Evolutionary conservation across 1,140 invertebrate genomes (phyloP).

Genomic region (Nomia melanderi): DNA sequence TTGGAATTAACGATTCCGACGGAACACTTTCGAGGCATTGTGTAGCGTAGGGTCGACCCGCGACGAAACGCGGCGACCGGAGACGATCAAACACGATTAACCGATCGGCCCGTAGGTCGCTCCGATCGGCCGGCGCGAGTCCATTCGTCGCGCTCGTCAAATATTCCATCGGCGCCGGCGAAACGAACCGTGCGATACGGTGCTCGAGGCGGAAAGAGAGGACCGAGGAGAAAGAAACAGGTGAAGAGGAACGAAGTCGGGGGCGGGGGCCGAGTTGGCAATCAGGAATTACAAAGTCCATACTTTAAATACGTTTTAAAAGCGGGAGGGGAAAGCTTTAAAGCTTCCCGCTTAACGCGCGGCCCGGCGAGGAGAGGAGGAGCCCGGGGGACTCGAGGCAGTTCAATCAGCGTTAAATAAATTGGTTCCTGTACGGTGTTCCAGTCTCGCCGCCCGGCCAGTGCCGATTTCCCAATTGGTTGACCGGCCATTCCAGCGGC

Average conservation of each 20-base stretch:
- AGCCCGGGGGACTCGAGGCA: background rate
- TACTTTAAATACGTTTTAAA: constrained; percentile 30
- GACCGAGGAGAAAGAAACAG: background rate
- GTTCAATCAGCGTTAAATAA: constrained; percentile 42
- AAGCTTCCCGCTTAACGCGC: background rate
- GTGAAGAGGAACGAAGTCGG: too few relatives aligned
- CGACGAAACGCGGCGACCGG: background rate
- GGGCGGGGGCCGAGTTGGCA: background rate
- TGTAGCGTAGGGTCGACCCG: too few relatives aligned
- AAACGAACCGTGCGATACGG: constrained; percentile 23
- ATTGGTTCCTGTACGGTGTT: constrained; percentile 45
- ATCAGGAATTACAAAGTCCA: constrained; percentile 14
- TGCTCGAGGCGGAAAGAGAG: background rate
- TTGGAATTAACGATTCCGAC: too few relatives aligned
- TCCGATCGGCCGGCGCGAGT: background rate
- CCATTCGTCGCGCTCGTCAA: background rate
- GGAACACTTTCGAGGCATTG: too few relatives aligned
- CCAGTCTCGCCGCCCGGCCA: constrained; percentile 80
- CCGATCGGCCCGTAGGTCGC: background rate
- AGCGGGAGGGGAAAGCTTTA: background rate
- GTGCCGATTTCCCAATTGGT: constrained; percentile 89
- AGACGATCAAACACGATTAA: constrained; percentile 1
- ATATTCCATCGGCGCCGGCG: background rate
- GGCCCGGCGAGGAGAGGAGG: background rate
- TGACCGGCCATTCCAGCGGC: constrained; percentile 84